These are phyloP conservation scores for Zaprionus ornatus DNA, from an alignment of 1,140 invertebrate genomes.

Conservation along the genomic window DNA sequence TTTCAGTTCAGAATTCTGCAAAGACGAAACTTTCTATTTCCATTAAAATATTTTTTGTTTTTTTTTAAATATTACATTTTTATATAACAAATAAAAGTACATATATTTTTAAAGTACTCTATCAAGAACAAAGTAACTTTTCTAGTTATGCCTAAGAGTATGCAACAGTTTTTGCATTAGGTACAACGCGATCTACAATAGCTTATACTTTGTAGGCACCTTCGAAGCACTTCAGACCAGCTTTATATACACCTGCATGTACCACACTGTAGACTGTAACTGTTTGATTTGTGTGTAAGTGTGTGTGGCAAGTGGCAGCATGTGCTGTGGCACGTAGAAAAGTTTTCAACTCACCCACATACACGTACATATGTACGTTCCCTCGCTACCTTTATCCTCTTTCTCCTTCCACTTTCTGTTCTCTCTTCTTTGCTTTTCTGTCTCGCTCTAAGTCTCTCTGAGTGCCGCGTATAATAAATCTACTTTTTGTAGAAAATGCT, in stretches of 20 bases:
- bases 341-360: constrained; percentile 17
- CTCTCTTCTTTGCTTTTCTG: background rate
- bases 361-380: background rate
- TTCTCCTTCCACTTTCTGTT: background rate
- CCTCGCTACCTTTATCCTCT: background rate
- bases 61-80: too few relatives aligned
- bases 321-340: constrained; percentile 21
- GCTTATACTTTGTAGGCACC: background rate
- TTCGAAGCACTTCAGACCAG: background rate
- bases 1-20: background rate
- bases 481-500: constrained; percentile 55
- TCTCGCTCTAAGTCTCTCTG: constrained; percentile 22
- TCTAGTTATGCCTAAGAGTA: background rate
- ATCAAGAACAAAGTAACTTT: background rate
- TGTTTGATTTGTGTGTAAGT: background rate
- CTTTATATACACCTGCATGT: constrained; percentile 9
- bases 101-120: background rate
- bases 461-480: constrained; percentile 62
- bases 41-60: background rate
- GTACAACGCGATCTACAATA: background rate
- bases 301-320: background rate
- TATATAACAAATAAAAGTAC: too few relatives aligned
- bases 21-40: background rate
- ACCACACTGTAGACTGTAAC: background rate
- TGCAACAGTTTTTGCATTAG: background rate